These are phyloP conservation scores for Eupithecia pulchellata DNA, from an alignment of 2,888 invertebrate genomes.

Conservation along the genomic window DNA sequence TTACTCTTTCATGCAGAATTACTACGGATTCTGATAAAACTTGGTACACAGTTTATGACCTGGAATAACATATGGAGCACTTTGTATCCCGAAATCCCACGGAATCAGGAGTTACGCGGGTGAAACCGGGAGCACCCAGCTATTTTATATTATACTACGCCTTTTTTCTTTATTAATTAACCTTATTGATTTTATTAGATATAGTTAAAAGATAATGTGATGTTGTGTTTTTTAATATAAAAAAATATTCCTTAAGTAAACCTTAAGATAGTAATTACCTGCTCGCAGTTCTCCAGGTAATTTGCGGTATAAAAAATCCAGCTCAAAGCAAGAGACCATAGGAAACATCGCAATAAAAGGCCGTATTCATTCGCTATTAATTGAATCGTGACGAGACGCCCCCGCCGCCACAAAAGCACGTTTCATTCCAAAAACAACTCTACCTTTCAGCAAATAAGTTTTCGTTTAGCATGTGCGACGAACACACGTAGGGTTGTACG, in stretches of 20 bases:
- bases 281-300: background rate
- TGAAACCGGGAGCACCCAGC: no score
- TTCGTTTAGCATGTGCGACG: slow-evolving; percentile 43
- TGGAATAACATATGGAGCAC: no score
- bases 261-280: background rate
- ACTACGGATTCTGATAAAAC: no score
- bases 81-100: no score
- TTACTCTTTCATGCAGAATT: no score
- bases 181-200: no score
- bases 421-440: slow-evolving; percentile 42
- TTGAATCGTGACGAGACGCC: slow-evolving; percentile 67
- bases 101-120: no score
- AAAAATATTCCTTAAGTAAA: background rate
- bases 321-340: slow-evolving; percentile 49
- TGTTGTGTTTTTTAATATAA: no score
- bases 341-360: slow-evolving; percentile 54
- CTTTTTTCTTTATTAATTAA: no score
- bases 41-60: no score
- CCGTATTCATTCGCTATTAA: slow-evolving; percentile 67
- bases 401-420: slow-evolving; percentile 45
- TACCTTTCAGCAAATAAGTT: slow-evolving; percentile 51
- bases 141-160: no score
- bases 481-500: slow-evolving; percentile 49
- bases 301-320: slow-evolving; percentile 26
- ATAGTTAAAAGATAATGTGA: no score